Evolutionary conservation across 2,113 vertebrate species (phyloP).

Genomic region (Mesoclemmys tuberculata): DNA sequence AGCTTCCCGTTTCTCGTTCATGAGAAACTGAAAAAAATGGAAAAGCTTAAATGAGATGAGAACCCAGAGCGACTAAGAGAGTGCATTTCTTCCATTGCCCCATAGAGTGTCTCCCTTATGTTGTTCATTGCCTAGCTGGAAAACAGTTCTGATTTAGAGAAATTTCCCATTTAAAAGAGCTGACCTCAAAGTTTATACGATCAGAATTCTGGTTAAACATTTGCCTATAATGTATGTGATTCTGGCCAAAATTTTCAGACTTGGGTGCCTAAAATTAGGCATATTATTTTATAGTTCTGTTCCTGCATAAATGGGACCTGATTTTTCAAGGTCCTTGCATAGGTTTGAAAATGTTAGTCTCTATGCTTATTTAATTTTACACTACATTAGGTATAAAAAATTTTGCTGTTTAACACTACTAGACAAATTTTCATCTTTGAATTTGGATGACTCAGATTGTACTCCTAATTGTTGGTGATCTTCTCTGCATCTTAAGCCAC

Average conservation of each 20-base stretch:
- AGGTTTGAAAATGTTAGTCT: neutral
- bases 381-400: neutral
- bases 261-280: neutral
- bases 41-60: neutral
- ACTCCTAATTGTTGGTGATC: neutral
- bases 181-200: neutral
- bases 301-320: neutral
- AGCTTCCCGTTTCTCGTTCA: neutral
- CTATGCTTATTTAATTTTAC: neutral
- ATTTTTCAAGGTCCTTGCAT: neutral
- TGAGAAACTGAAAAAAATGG: neutral
- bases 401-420: neutral
- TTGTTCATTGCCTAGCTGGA: neutral
- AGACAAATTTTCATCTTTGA: neutral
- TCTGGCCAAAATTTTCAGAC: neutral
- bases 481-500: neutral
- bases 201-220: neutral
- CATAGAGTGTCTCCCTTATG: constrained; percentile 56
- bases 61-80: neutral
- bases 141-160: neutral
- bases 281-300: neutral
- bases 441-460: fast-evolving
- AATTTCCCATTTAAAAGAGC: neutral
- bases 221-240: neutral
- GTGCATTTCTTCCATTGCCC: constrained; percentile 56